These are phyloP conservation scores for Myopa testacea DNA, from an alignment of 2,888 invertebrate species.

Conservation along the genomic window DNA sequence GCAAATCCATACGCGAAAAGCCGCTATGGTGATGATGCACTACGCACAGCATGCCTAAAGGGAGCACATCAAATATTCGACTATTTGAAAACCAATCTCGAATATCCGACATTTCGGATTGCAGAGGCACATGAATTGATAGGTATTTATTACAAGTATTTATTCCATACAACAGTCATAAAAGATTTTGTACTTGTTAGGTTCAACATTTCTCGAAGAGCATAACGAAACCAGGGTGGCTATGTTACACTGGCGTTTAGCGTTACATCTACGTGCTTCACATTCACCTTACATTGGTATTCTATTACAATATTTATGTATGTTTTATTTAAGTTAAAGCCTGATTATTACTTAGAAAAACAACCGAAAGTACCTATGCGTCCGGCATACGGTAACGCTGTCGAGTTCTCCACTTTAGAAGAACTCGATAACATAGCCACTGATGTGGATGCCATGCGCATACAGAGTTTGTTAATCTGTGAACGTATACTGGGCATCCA, in stretches of 20 bases:
- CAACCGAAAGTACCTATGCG: constrained; percentile 71
- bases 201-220: constrained; percentile 89
- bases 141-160: constrained; percentile 65
- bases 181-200: constrained; percentile 47
- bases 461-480: constrained; percentile 88
- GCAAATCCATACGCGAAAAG: constrained; percentile 83
- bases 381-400: constrained; percentile 75
- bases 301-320: background rate
- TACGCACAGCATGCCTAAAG: constrained; percentile 87
- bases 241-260: constrained; percentile 82
- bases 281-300: constrained; percentile 62
- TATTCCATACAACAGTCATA: background rate
- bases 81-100: constrained; percentile 74
- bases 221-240: constrained; percentile 81
- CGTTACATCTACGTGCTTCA: constrained; percentile 75
- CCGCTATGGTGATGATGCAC: constrained; percentile 87
- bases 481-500: constrained; percentile 86
- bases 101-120: constrained; percentile 76
- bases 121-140: constrained; percentile 91
- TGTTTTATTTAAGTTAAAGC: background rate
- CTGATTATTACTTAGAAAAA: constrained; percentile 65
- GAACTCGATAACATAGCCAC: constrained; percentile 80
- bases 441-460: constrained; percentile 87
- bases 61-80: constrained; percentile 80
- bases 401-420: constrained; percentile 79